Conservation (phyloP, 2,113 vertebrate species). For the Phyllopteryx taeniolatus region DNA sequence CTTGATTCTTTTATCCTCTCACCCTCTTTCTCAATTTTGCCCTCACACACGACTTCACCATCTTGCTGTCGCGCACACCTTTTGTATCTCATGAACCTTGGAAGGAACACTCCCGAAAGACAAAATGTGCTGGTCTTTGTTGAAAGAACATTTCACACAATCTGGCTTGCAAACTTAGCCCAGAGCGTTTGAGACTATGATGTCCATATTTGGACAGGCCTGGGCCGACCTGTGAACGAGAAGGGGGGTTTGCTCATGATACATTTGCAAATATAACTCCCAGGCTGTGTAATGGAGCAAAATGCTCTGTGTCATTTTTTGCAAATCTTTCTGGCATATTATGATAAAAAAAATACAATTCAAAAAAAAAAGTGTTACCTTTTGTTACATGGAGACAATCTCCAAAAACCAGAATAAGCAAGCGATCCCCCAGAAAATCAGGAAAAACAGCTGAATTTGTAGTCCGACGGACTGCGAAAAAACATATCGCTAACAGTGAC, state of each 20-base stretch:
- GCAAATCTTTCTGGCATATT: not conserved
- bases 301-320: not conserved
- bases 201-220: constrained; percentile 52
- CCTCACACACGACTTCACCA: not conserved
- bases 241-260: constrained; percentile 35
- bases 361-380: not conserved
- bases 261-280: constrained; percentile 29
- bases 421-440: too few species aligned
- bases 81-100: not conserved
- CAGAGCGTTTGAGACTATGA: constrained; percentile 32
- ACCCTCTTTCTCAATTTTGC: not conserved
- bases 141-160: constrained; percentile 42
- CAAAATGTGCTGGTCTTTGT: constrained; percentile 18
- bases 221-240: constrained; percentile 42
- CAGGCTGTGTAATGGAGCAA: constrained; percentile 4
- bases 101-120: constrained; percentile 5
- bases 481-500: too few species aligned
- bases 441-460: too few species aligned
- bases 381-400: too few species aligned
- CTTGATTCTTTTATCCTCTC: constrained; percentile 8
- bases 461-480: too few species aligned
- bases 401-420: too few species aligned
- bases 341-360: too few species aligned
- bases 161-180: constrained; percentile 31
- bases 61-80: not conserved